These are phyloP conservation scores for Amphimedon queenslandica DNA, from an alignment of 37 sponge, comb jelly and placozoan genomes.

Conservation along the genomic window DNA sequence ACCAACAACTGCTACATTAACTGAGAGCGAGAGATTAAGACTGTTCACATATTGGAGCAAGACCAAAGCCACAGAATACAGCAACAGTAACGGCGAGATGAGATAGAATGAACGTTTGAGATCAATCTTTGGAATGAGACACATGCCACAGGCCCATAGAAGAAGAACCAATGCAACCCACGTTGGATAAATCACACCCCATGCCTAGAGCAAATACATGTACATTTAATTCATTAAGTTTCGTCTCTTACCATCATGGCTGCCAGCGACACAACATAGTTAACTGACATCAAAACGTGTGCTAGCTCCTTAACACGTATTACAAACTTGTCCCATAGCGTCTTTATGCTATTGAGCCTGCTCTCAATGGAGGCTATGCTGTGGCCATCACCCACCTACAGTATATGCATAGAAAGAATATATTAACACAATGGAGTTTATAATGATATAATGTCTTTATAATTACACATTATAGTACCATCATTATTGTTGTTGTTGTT, in stretches of 20 bases:
- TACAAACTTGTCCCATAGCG: not conserved
- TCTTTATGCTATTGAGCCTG: too few relatives aligned
- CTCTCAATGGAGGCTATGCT: too few relatives aligned
- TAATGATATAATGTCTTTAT: too few relatives aligned
- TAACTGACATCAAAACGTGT: not conserved
- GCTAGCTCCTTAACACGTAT: not conserved
- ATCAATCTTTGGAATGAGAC: slow-evolving; percentile 18
- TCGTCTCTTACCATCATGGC: slow-evolving; percentile 36
- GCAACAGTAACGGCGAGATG: slow-evolving; percentile 33
- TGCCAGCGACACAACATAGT: slow-evolving; percentile 29
- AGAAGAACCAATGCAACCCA: slow-evolving; percentile 42
- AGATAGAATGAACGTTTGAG: slow-evolving; percentile 13
- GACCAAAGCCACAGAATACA: slow-evolving; percentile 15
- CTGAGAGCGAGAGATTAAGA: slow-evolving; percentile 40
- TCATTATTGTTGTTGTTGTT: too few relatives aligned
- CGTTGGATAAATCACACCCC: slow-evolving; percentile 23
- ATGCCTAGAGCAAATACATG: not conserved
- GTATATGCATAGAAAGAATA: too few relatives aligned
- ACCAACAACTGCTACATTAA: too few relatives aligned
- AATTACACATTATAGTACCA: too few relatives aligned
- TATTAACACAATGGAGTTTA: too few relatives aligned
- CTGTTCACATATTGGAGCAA: slow-evolving; percentile 3
- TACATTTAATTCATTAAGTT: not conserved
- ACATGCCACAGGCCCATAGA: slow-evolving; percentile 48
- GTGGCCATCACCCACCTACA: too few relatives aligned